Evolutionary conservation across 2,888 invertebrate genomes (phyloP).

Genomic region (Tyria jacobaeae): DNA sequence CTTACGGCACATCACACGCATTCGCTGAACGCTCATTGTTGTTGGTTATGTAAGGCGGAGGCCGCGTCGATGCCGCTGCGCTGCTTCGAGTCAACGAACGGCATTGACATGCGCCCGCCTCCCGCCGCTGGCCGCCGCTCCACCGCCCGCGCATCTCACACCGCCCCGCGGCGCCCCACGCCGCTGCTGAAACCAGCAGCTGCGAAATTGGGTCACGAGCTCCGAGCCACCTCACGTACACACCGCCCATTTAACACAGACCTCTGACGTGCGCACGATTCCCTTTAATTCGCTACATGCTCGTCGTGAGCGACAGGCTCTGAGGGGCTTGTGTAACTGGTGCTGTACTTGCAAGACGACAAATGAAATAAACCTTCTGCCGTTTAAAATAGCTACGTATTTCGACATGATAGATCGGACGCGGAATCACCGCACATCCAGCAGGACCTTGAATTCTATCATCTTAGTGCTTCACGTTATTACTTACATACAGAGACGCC

Average conservation of each 20-base stretch:
- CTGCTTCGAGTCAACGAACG: slow-evolving; percentile 85
- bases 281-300: slow-evolving; percentile 29
- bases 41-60: slow-evolving; percentile 86
- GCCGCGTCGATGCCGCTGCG: slow-evolving; percentile 82
- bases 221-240: slow-evolving; percentile 77
- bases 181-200: slow-evolving; percentile 85
- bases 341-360: slow-evolving; percentile 68
- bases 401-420: slow-evolving; percentile 65
- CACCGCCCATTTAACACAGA: slow-evolving; percentile 68
- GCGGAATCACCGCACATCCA: slow-evolving; percentile 60
- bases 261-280: slow-evolving; percentile 61
- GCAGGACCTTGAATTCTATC: slow-evolving; percentile 56
- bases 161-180: slow-evolving; percentile 63
- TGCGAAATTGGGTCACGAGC: slow-evolving; percentile 86
- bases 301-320: slow-evolving; percentile 35
- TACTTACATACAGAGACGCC: slow-evolving; percentile 15
- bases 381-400: slow-evolving; percentile 71
- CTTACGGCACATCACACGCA: slow-evolving; percentile 75
- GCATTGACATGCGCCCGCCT: slow-evolving; percentile 84
- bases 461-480: slow-evolving; percentile 36
- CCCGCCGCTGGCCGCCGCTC: slow-evolving; percentile 59
- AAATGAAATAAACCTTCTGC: slow-evolving; percentile 76
- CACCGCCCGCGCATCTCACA: slow-evolving; percentile 54
- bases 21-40: slow-evolving; percentile 79
- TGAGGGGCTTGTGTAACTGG: slow-evolving; percentile 53